Base-by-base conservation (phyloP, 92 coral and sea anemone genomes). In the Porites rus region DNA sequence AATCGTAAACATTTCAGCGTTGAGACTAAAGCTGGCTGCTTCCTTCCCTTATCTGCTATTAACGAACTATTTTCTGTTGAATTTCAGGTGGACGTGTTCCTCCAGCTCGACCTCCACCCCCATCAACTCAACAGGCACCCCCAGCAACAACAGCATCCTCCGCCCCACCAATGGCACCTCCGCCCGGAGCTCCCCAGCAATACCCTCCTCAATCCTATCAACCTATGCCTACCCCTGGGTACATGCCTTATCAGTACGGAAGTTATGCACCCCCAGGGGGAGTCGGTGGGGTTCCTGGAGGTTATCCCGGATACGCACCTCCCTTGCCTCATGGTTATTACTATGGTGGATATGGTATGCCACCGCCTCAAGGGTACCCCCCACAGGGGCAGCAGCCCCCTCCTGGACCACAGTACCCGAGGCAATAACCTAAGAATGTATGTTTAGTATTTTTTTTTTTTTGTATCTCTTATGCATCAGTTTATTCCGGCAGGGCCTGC, bases 221-320 rank as follows among this genome's bases (percentile, higher is more conserved):
- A 50, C 98, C 98, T 22, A 92, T 97, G 98, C 95, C 98, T 16
- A 88, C 94, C 62, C 98, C 97, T 2, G 99, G 98, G 10, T 95
- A 95, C 84, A 88, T 84, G 73, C 97, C 97, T 38, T 95, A 93
- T 66, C 92, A 88, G 24, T 92, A 90, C 69, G 95, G 97, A 60
- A 86, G 85, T 72, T 96, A 96, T 82, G 88, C 95, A 11, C 98
- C 98, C 54, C 98, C 98, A n/a, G 95, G 96, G 51, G 98, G 98
- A 20, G 88, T 92, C 38, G 96, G 94, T 17, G 94, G 92, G 13
- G 87, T 88, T 28, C 93, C 91, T 17, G 94, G 92, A 77, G 98
- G 98, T 53, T 89, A 88, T 21, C 79, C 93, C 0, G 93, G 91
- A 11, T 90, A 80, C 59, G 75, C 84, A n/a, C 90, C 96, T 1